A percentile compares a stretch with the other conserved stretches of the same genome.
Conservation (phyloP, 2,797 vertebrate genomes). For the Acipenser transmontanus region DNA sequence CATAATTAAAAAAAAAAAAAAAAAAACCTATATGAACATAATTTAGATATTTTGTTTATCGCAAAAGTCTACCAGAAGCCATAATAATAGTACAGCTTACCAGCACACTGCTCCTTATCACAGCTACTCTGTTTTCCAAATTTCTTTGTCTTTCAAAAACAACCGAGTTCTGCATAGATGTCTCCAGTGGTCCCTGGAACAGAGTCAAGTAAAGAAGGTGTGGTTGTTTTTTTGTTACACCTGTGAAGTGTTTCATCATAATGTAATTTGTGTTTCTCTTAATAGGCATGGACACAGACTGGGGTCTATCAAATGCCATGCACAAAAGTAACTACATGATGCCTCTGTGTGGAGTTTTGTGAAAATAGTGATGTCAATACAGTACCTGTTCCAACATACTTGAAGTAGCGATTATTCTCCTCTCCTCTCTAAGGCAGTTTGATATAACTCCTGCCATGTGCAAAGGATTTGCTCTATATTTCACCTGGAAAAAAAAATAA, state of each 20-base stretch:
- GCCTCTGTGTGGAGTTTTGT: too few relatives aligned
- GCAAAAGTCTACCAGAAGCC: too few relatives aligned
- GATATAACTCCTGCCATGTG: conserved; percentile 82
- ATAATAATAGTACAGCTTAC: conserved; percentile 41
- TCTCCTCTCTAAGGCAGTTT: conserved; percentile 85
- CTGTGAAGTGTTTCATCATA: too few relatives aligned
- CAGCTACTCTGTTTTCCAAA: conserved; percentile 78
- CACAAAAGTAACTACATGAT: too few relatives aligned
- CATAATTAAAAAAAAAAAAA: too few relatives aligned
- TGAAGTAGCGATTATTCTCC: conserved; percentile 79
- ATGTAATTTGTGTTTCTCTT: too few relatives aligned
- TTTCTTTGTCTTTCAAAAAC: conserved; percentile 82
- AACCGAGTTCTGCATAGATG: conserved; percentile 78
- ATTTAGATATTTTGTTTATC: too few relatives aligned
- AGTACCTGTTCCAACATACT: conserved; percentile 88
- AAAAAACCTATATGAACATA: too few relatives aligned
- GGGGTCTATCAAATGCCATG: too few relatives aligned
- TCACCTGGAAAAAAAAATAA: conserved; percentile 56
- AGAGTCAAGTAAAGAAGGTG: conserved; percentile 5
- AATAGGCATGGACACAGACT: too few relatives aligned
- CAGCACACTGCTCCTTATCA: conserved; percentile 82
- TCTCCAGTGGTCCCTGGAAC: conserved; percentile 81
- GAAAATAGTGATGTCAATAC: conserved; percentile 1
- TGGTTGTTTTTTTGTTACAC: too few relatives aligned
- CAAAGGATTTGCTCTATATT: conserved; percentile 75